Evolutionary conservation across 2,797 vertebrate species (phyloP).

Genomic region (Pitangus sulphuratus): DNA sequence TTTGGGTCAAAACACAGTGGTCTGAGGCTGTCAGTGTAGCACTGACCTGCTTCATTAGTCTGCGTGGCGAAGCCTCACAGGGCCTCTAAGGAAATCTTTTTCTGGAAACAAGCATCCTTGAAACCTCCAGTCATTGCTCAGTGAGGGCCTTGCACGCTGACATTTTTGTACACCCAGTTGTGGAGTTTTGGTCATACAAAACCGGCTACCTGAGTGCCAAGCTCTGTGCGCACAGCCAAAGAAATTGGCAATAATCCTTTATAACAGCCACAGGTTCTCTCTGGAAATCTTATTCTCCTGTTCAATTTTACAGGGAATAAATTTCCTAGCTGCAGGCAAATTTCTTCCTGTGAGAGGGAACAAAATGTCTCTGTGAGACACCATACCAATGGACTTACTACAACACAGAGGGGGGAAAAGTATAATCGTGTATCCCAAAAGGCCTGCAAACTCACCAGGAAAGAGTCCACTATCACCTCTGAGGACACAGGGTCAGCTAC

Average conservation of each 20-base stretch:
- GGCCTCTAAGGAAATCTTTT: background rate
- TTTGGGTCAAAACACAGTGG: fast-evolving
- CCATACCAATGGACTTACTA: background rate
- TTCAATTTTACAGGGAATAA: constrained; percentile 56
- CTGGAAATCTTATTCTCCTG: constrained; percentile 17
- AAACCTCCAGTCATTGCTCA: background rate
- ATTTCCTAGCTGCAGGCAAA: constrained; percentile 14
- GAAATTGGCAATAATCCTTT: constrained; percentile 25
- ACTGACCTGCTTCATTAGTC: background rate
- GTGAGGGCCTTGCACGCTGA: background rate
- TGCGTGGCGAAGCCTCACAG: fast-evolving
- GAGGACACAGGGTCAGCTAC: background rate
- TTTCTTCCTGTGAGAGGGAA: background rate
- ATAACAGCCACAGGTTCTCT: background rate
- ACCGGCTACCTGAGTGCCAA: background rate
- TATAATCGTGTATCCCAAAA: background rate
- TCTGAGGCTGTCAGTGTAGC: background rate
- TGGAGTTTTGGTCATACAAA: background rate
- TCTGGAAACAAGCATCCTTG: background rate
- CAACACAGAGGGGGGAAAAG: background rate
- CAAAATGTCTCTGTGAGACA: background rate
- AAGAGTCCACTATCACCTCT: background rate
- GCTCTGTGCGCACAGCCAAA: background rate
- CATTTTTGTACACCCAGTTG: background rate
- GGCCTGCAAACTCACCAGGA: background rate